phyloP scores from a whole-genome alignment of 2,888 invertebrate genomes.

The Bursaphelenchus okinawaensis region DNA sequence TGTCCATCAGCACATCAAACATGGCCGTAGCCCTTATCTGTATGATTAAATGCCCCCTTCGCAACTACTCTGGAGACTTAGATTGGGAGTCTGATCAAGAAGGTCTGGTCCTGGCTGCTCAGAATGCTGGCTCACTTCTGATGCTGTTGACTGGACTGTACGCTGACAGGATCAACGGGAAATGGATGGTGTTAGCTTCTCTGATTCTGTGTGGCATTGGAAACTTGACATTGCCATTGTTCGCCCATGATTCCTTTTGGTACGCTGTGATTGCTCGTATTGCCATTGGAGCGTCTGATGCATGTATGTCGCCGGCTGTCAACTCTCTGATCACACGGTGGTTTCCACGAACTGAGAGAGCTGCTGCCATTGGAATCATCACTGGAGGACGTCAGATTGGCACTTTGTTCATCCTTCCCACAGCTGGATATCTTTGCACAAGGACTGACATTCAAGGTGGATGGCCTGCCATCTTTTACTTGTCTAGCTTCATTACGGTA shows the following conservation, averaged over 20 bases:
- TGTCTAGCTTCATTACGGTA: conserved; percentile 43
- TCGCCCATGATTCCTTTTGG: conserved; percentile 42
- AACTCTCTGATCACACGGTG: conserved; percentile 51
- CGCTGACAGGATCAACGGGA: conserved; percentile 50
- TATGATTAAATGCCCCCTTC: conserved; percentile 54
- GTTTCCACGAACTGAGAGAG: conserved; percentile 52
- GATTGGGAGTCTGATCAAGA: conserved; percentile 44
- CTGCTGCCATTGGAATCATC: conserved; percentile 52
- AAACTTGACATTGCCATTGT: conserved; percentile 44
- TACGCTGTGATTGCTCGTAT: conserved; percentile 45
- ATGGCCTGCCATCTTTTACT: conserved; percentile 55
- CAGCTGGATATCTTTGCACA: conserved; percentile 53
- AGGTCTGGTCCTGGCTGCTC: conserved; percentile 52
- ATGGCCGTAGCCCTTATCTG: conserved; percentile 54
- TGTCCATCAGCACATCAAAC: conserved; percentile 50
- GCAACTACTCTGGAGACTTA: conserved; percentile 46
- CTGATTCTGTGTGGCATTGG: conserved; percentile 44
- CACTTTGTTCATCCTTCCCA: conserved; percentile 52
- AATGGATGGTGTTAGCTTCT: conserved; percentile 46
- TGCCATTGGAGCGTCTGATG: conserved; percentile 35
- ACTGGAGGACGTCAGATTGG: conserved; percentile 53
- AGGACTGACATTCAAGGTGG: conserved; percentile 49
- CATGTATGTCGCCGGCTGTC: conserved; percentile 49
- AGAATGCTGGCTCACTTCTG: conserved; percentile 50
- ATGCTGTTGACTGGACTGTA: conserved; percentile 51